Base-by-base conservation (phyloP, 1,140 invertebrate species). In the Pseudomyrmex gracilis region DNA sequence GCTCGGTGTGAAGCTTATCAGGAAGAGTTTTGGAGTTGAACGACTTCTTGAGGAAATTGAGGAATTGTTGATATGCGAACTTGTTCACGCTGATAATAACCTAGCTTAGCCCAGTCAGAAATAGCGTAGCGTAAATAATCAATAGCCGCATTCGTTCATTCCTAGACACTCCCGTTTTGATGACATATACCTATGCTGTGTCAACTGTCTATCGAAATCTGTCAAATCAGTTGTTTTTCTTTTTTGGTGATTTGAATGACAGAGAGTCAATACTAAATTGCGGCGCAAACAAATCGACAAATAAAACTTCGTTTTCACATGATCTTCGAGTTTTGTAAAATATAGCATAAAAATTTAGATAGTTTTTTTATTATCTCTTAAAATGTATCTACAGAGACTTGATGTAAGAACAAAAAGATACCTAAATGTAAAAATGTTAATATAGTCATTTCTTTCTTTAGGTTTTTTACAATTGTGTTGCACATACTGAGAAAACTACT, bases 1-100 rank as follows among this genome's bases (percentile, higher is more conserved):
- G 47, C 17, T 20, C 24, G 24, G 34, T 24, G 24, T 63, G 70
- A 74, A 9, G 78, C 58, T 61, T 80, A 49, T 60, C 43, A n/a
- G 34, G 7, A 5, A 34, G 22, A n/a, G 12, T 71, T 80, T 71
- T 22, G 76, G 53, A 22, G 20, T n/a, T 34, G 51, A 53, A 47
- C 76, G 12, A 80, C 20, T 80, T 70, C n/a, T 34, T 5, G 34
- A 53, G 55, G 51, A 80, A 80, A 80, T 60, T 34, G 45, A 43
- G 53, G n/a, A n/a, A n/a, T n/a, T n/a, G n/a, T 78, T 47, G 24
- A 78, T 66, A 22, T 7, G 76, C 64, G 64, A 47, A 71, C 64
- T 34, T 20, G 57, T 13, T 24, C 17, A 13, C 20, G 57, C 5
- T 34, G 17, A 61, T n/a, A 15, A 13, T n/a, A n/a, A n/a, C n/a